Conservation (phyloP, 2,113 vertebrate species). For the Calypte anna region DNA sequence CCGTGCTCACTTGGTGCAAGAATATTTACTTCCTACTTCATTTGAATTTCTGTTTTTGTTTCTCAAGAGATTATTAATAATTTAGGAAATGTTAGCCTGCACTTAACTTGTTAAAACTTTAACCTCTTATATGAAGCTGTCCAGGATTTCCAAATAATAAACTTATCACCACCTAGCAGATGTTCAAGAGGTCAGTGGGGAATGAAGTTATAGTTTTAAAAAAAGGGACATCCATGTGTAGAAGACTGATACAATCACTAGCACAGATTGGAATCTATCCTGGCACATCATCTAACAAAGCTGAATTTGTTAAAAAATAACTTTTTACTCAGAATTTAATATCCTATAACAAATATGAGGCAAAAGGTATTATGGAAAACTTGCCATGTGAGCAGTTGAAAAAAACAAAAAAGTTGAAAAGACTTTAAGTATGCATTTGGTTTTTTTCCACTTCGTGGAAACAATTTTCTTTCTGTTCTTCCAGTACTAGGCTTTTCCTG, state of each 20-base stretch:
- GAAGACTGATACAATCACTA: background rate
- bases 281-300: background rate
- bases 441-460: background rate
- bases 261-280: background rate
- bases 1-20: background rate
- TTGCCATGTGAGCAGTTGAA: background rate
- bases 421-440: fast-evolving
- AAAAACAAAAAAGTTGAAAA: background rate
- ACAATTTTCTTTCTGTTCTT: background rate
- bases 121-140: background rate
- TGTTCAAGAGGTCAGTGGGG: background rate
- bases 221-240: background rate
- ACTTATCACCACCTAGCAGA: background rate
- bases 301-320: background rate
- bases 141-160: background rate
- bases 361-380: background rate
- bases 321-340: background rate
- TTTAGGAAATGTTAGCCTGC: background rate
- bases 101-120: background rate
- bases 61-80: background rate
- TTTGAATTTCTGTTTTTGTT: background rate
- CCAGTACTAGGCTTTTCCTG: background rate
- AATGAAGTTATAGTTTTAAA: background rate
- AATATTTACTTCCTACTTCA: background rate
- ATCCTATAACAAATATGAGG: background rate